Percentiles rank a stretch among this genome's conserved stretches.
Conservation (phyloP, 1,140 invertebrate genomes). For the Cyrtorhinus lividipennis region DNA sequence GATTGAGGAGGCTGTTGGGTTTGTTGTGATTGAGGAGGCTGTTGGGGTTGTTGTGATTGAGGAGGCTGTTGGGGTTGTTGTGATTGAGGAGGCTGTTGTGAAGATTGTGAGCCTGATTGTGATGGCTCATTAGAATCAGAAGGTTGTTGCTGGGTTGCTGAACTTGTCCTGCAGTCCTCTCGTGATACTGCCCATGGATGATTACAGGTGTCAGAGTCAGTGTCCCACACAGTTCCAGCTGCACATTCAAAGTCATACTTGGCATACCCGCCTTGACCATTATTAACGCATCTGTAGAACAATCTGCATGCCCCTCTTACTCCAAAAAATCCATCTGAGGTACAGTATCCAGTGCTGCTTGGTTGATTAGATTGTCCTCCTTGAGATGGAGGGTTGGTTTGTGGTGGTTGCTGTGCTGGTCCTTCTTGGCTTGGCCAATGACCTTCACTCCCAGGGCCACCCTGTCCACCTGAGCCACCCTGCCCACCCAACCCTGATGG, state of each 20-base stretch:
- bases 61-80: too few species aligned
- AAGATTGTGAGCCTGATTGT: too few species aligned
- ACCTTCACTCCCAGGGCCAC: neutral
- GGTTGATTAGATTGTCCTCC: too few species aligned
- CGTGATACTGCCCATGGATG: slow-evolving; percentile 37
- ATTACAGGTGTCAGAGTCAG: slow-evolving; percentile 41
- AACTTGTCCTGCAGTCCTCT: slow-evolving; percentile 21
- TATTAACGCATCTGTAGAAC: slow-evolving; percentile 51
- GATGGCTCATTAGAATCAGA: too few species aligned
- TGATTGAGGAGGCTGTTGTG: too few species aligned
- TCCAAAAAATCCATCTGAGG: slow-evolving; percentile 39
- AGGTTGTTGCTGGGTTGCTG: too few species aligned
- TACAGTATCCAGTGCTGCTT: slow-evolving; percentile 17
- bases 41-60: too few species aligned
- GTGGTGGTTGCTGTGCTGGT: neutral
- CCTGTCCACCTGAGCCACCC: neutral
- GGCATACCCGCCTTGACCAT: slow-evolving; percentile 37
- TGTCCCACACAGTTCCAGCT: slow-evolving; percentile 49
- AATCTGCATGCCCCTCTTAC: slow-evolving; percentile 44
- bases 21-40: too few species aligned
- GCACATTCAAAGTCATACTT: slow-evolving; percentile 48
- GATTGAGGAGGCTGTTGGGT: neutral
- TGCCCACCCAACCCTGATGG: too few species aligned
- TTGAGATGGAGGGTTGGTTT: slow-evolving; percentile 17
- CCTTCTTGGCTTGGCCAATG: neutral